Conservation (phyloP, 2,797 vertebrate genomes). For the Kryptolebias ocellatus region DNA sequence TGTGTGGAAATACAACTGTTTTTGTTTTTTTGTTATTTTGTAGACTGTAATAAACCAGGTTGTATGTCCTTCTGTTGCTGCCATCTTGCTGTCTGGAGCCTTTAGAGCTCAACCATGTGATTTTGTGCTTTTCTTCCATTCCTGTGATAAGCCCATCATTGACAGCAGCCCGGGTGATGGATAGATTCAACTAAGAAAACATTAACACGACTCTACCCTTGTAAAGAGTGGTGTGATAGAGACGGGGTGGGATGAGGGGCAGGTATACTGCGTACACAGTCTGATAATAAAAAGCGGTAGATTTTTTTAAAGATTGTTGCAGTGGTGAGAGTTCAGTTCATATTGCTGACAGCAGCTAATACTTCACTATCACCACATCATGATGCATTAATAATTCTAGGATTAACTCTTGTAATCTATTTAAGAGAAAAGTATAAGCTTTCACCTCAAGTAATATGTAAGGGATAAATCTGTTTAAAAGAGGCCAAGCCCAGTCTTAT, state of each 20-base stretch:
- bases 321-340: conserved; percentile 12
- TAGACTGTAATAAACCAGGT: conserved; percentile 23
- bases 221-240: conserved; percentile 13
- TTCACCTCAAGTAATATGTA: too few species aligned
- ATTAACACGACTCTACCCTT: conserved; percentile 12
- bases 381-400: too few species aligned
- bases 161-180: conserved; percentile 43
- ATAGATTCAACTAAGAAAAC: conserved; percentile 31
- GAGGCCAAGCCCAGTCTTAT: too few species aligned
- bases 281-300: conserved; percentile 33
- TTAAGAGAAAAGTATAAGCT: too few species aligned
- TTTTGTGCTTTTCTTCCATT: conserved; percentile 49
- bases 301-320: conserved; percentile 34
- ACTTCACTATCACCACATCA: background rate
- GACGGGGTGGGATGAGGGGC: conserved; percentile 4
- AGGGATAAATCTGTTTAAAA: too few species aligned
- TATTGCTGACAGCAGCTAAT: conserved; percentile 8
- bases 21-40: background rate
- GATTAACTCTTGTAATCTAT: too few species aligned
- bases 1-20: background rate
- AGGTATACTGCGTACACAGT: conserved; percentile 15
- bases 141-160: conserved; percentile 44
- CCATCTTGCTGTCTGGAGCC: conserved; percentile 31
- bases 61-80: conserved; percentile 34
- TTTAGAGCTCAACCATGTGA: conserved; percentile 47